Evolutionary conservation across 2,888 invertebrate species (phyloP).

Genomic region (Linhomoeus sp.): DNA sequence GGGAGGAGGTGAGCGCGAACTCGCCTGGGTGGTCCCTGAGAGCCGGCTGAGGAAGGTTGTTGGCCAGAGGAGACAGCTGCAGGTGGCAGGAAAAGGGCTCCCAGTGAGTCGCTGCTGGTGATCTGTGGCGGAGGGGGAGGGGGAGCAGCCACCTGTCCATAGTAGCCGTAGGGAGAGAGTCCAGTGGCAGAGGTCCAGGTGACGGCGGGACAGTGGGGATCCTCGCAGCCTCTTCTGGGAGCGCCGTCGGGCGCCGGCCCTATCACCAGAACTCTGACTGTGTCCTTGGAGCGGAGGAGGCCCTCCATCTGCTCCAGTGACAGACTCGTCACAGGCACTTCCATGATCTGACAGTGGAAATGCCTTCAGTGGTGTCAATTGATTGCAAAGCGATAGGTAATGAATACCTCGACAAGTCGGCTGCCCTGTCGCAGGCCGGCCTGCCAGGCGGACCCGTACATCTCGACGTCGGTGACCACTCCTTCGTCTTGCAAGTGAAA

Average conservation of each 20-base stretch:
- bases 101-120: no score
- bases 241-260: constrained; percentile 49
- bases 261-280: constrained; percentile 61
- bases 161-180: no score
- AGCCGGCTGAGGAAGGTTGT: no score
- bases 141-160: no score
- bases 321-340: constrained; percentile 45
- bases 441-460: constrained; percentile 35
- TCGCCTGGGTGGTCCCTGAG: no score
- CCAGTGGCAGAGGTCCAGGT: no score
- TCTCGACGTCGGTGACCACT: constrained; percentile 76
- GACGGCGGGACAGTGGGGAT: constrained; percentile 6
- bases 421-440: constrained; percentile 75
- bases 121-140: no score
- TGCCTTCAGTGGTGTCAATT: no score
- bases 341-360: constrained; percentile 3
- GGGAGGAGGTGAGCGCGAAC: no score
- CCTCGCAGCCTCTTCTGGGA: constrained; percentile 37
- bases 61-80: no score
- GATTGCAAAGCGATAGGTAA: no score
- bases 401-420: constrained; percentile 52
- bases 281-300: constrained; percentile 63
- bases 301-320: constrained; percentile 82
- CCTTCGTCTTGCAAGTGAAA: constrained; percentile 36
- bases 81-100: no score